Evolutionary conservation across 2,797 vertebrate species (phyloP).

Genomic region (Enteromius trimaculatus): DNA sequence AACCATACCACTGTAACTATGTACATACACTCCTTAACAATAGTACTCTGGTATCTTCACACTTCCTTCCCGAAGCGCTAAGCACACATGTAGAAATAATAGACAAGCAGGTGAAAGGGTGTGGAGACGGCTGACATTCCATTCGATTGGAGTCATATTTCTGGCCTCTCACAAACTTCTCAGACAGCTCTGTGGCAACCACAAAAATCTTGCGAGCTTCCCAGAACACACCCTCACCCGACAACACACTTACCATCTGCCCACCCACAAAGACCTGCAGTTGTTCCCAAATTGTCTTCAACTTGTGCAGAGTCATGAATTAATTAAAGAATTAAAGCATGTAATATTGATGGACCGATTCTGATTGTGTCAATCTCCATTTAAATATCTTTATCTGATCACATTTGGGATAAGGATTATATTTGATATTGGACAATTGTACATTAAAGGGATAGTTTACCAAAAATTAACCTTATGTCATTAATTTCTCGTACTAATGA

Average conservation of each 20-base stretch:
- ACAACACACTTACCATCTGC: slow-evolving; percentile 48
- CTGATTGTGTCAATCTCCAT: background rate
- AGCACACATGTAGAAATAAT: slow-evolving; percentile 60
- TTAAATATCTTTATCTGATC: background rate
- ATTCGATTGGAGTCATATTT: slow-evolving; percentile 58
- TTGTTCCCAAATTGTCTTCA: slow-evolving; percentile 47
- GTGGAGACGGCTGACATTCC: slow-evolving; percentile 62
- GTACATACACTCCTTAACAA: background rate
- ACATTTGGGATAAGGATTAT: background rate
- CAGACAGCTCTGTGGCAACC: slow-evolving; percentile 52
- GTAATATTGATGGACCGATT: background rate
- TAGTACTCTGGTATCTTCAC: slow-evolving; percentile 54
- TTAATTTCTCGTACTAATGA: background rate
- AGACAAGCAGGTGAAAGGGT: slow-evolving; percentile 64
- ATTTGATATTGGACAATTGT: background rate
- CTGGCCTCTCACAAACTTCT: slow-evolving; percentile 53
- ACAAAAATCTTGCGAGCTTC: slow-evolving; percentile 50
- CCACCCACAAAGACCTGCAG: slow-evolving; percentile 60
- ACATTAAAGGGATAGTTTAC: background rate
- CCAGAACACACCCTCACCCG: slow-evolving; percentile 53
- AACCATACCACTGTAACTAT: slow-evolving; percentile 21
- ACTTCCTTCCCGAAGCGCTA: slow-evolving; percentile 59
- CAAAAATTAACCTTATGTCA: background rate
- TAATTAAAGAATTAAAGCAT: background rate
- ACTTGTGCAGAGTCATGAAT: background rate